phyloP scores from a whole-genome alignment of 2,797 vertebrate genomes.

The Zalophus californianus region DNA sequence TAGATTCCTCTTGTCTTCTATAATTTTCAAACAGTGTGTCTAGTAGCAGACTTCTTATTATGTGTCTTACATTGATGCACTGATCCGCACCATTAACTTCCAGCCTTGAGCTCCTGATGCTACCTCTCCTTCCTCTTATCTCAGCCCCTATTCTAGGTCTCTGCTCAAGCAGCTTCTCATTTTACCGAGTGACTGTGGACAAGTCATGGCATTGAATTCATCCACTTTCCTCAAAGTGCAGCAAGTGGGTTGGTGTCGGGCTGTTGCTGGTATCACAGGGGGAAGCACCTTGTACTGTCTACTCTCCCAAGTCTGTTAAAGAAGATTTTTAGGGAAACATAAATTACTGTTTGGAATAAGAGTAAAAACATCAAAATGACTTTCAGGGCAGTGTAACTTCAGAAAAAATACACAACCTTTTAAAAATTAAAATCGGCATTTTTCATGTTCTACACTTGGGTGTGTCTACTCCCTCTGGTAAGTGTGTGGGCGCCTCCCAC shows the following conservation, averaged over 20 bases:
- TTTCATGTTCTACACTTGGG: background rate
- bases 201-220: background rate
- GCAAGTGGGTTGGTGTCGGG: background rate
- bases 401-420: background rate
- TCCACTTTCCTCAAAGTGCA: background rate
- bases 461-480: background rate
- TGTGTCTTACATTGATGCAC: background rate
- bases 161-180: background rate
- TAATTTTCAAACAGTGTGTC: background rate
- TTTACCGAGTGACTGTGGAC: background rate
- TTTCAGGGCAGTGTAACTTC: background rate
- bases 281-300: too few species aligned
- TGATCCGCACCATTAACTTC: background rate
- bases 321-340: background rate
- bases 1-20: background rate
- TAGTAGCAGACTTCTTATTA: background rate
- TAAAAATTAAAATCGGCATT: rapidly evolving
- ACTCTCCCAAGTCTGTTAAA: background rate
- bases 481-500: rapidly evolving
- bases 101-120: background rate
- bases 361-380: too few species aligned
- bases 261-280: background rate
- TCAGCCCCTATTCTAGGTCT: background rate
- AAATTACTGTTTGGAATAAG: background rate
- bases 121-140: background rate